Evolutionary conservation across 2,888 invertebrate genomes (phyloP), one percentile per base, ranked within the genome.

Genomic region (Temnothorax unifasciatus): DNA sequence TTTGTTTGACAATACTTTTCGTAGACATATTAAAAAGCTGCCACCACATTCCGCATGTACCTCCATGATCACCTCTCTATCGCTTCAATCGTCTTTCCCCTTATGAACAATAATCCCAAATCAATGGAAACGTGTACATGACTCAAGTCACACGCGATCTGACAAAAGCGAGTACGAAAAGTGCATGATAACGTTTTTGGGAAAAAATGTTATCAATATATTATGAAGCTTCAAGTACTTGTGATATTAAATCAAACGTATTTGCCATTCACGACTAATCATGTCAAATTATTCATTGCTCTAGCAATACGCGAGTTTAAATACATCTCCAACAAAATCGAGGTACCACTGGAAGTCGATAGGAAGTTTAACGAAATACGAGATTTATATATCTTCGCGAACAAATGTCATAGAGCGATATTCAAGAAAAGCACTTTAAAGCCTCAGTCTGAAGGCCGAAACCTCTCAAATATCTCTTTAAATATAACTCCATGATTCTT

Each of bases 1-100:
- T 92, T 93, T 90, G 87, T 89, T 74, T 92, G 89, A 92, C 93
- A 93, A 92, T 92, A 92, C 90, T 92, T 91, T 92, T 89, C 89
- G 90, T 89, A 91, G 90, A 91, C 91, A 92, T 91, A 88, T 90
- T 92, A 92, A 93, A 93, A 92, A 92, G 92, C 91, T 93, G 93
- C 90, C 90, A 29, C 29, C 29, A 29, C 29, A 79, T 89, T 87
- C 21, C 38, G 79, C 83, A 69, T 74, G 84, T 83, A 86, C 84
- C 81, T 81, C 74, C 79, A 85, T 75, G 81, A 84, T 87, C 61
- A 38, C 68, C 74, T 13, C 15, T 71, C 18, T 57, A 57, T 59
- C 47, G 8, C 13, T 38, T 59, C 52, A 21, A 75, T 85, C 74
- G 83, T 76, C 47, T 59, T 79, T 57, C 61, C 29, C 44, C 54